phyloP scores from a whole-genome alignment of 2,888 invertebrate species.

The Cephus nigrinus region DNA sequence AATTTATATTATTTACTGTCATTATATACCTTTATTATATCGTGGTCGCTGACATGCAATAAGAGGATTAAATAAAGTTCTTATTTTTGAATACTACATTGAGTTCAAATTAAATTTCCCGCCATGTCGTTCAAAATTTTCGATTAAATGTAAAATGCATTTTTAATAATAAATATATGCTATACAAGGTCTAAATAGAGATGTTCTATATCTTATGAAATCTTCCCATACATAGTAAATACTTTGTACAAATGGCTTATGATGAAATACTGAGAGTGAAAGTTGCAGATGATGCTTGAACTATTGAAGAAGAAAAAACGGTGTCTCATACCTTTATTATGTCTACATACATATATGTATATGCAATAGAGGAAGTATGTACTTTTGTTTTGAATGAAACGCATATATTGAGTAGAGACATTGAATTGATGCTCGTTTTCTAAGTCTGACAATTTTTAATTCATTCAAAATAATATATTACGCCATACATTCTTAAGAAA shows the following conservation, averaged over 20 bases:
- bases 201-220: not conserved
- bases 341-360: not conserved
- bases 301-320: not conserved
- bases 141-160: no score
- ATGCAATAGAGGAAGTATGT: no score
- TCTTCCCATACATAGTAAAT: not conserved
- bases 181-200: no score
- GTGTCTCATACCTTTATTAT: not conserved
- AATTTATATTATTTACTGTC: not conserved
- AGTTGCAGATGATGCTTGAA: not conserved
- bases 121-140: no score
- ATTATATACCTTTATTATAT: not conserved
- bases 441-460: not conserved
- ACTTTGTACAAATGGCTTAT: not conserved
- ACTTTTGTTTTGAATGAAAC: not conserved
- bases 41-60: not conserved
- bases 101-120: not conserved
- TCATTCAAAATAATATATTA: not conserved
- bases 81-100: not conserved
- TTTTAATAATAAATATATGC: no score
- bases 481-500: not conserved
- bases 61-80: not conserved
- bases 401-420: not conserved
- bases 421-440: not conserved
- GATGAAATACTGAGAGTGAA: not conserved